phyloP scores from a whole-genome alignment of 2,797 vertebrate genomes.

The Eutrigla gurnardus region DNA sequence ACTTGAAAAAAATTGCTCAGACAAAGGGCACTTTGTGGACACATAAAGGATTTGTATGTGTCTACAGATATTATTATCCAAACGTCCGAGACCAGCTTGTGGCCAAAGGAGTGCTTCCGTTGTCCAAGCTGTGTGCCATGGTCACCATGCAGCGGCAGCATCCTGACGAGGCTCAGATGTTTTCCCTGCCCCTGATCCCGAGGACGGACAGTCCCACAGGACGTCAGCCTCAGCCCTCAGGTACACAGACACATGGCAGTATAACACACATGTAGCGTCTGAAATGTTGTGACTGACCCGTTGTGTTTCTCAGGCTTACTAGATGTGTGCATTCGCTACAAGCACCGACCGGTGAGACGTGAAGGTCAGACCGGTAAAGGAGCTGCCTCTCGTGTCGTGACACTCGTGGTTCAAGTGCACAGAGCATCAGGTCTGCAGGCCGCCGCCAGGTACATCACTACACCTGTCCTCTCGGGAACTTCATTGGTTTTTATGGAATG shows the following conservation, averaged over 20 bases:
- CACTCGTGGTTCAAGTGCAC: conserved; percentile 88
- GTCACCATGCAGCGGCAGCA: conserved; percentile 90
- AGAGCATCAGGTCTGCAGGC: conserved; percentile 93
- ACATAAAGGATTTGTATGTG: neutral
- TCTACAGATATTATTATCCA: conserved; percentile 95
- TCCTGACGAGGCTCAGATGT: conserved; percentile 86
- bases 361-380: conserved; percentile 64
- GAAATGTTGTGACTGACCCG: neutral
- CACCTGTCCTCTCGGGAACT: neutral
- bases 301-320: conserved; percentile 86
- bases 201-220: conserved; percentile 75
- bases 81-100: conserved; percentile 96
- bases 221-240: conserved; percentile 83
- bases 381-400: conserved; percentile 81
- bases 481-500: neutral
- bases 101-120: conserved; percentile 89
- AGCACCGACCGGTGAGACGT: conserved; percentile 74
- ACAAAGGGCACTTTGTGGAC: too few relatives aligned
- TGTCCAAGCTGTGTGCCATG: conserved; percentile 95
- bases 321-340: conserved; percentile 90
- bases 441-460: conserved; percentile 87
- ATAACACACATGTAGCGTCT: neutral
- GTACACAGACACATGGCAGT: conserved; percentile 71
- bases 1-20: too few relatives aligned
- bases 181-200: conserved; percentile 89